Base-by-base conservation (phyloP, 2,797 vertebrate species). In the Enteromius anoplus region DNA sequence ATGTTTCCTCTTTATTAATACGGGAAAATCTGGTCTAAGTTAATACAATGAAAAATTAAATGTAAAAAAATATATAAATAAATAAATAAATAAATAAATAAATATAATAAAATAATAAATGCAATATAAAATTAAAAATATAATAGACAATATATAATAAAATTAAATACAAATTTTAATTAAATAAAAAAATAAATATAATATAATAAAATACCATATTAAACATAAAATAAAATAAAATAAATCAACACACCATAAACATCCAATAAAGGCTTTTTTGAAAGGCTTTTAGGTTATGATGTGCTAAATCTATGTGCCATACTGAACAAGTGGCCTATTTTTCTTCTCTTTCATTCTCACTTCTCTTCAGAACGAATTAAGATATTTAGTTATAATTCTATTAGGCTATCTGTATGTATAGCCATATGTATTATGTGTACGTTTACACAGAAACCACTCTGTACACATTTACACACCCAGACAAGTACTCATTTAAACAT, bases 401-500 rank as follows among this genome's bases (percentile, higher is more conserved):
- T 53, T 64, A 51, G 15, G 21, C 29, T 37, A 37, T 42, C 15
- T 73, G 23, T 72, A 47, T 40, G 19, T 53, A 19, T 21, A n/a
- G 51, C 51, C 15, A 51, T 64, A 81, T 40, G 32, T 40, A 64
- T 65, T 9, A 72, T 64, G 58, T 45, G 73, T 49, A 14, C 49
- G 29, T 53, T 32, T n/a, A 81, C 7, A 81, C 17, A 64, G 55
- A 72, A 72, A 12, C 21, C 55, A 81, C 55, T 17, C 29, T 64
- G 55, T 81, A 64, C n/a, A 62, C 10, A 17, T 23, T 34, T 62
- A 23, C 55, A 79, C 32, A 70, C n/a, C 9, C 37, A 68, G 11
- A 47, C 65, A 64, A 58, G 40, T 79, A n/a, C 76, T 73, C 70
- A 81, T 58, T 8, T 47, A 10, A 87, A 91, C 88, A 88, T 88